Evolutionary conservation across 2,888 invertebrate species (phyloP).

Genomic region (Adelphocoris suturalis): DNA sequence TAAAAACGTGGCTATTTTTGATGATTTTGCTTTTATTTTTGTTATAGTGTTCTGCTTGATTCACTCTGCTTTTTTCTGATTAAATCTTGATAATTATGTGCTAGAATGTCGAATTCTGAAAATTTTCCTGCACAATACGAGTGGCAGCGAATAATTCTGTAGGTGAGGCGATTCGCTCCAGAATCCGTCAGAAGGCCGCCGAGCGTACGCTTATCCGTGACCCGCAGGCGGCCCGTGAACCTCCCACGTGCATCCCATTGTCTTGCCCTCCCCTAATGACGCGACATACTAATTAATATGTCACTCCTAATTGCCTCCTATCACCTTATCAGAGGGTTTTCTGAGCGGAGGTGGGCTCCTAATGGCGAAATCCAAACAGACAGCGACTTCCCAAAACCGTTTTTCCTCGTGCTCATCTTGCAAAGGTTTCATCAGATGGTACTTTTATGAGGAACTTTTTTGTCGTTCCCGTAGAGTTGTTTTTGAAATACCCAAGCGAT

Average conservation of each 20-base stretch:
- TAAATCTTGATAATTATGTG: too few species aligned
- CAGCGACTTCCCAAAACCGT: neutral
- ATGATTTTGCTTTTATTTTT: too few species aligned
- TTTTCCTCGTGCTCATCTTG: neutral
- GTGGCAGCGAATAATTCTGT: neutral
- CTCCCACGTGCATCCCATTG: slow-evolving; percentile 54
- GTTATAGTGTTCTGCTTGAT: too few species aligned
- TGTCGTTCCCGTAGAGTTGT: too few species aligned
- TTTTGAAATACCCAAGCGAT: too few species aligned
- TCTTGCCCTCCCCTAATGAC: slow-evolving; percentile 43
- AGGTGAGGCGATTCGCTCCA: slow-evolving; percentile 38
- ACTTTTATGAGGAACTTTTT: too few species aligned
- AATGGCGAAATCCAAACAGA: neutral
- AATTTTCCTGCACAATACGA: too few species aligned
- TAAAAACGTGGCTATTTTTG: too few species aligned
- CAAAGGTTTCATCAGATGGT: too few species aligned
- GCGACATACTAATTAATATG: slow-evolving; percentile 61
- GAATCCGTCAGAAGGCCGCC: slow-evolving; percentile 1
- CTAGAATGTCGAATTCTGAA: too few species aligned
- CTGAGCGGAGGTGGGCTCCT: slow-evolving; percentile 5
- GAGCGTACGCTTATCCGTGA: neutral
- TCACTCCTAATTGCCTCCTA: slow-evolving; percentile 59
- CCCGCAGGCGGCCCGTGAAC: slow-evolving; percentile 34
- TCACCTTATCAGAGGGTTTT: slow-evolving; percentile 22
- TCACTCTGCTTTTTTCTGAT: too few species aligned